Percentiles rank a stretch among this genome's conserved stretches.
These are phyloP conservation scores for Julus scanicus DNA, from an alignment of 2,888 invertebrate species.

Conservation along the genomic window DNA sequence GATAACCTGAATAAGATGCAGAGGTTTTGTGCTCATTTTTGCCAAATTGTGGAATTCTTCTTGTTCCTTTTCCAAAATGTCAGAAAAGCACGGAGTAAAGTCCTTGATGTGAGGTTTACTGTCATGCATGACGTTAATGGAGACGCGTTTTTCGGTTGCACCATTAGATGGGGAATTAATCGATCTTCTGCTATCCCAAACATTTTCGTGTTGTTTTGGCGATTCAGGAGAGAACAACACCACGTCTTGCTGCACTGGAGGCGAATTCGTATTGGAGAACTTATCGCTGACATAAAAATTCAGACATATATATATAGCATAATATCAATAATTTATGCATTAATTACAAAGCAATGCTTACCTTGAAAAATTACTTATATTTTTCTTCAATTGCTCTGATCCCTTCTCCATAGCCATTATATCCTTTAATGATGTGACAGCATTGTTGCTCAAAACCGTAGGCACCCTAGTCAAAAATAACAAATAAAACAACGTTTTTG, in stretches of 20 bases:
- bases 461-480: not conserved
- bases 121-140: not conserved
- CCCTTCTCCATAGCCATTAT: conserved; percentile 24
- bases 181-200: not conserved
- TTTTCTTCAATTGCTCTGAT: not conserved
- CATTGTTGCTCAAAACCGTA: not conserved
- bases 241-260: not conserved
- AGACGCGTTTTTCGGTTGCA: not conserved
- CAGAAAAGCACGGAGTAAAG: conserved; percentile 64
- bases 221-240: not conserved
- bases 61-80: conserved; percentile 79
- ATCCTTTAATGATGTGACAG: not conserved
- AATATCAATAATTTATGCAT: not conserved
- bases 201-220: not conserved
- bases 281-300: not conserved
- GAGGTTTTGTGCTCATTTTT: conserved; percentile 78
- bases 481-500: not conserved
- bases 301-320: not conserved
- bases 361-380: not conserved
- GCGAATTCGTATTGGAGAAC: not conserved
- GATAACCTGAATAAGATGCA: conserved; percentile 78
- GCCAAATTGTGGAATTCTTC: conserved; percentile 78
- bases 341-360: not conserved
- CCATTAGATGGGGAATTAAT: not conserved
- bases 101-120: not conserved